Evolutionary conservation across 2,888 invertebrate genomes (phyloP), one percentile per base, ranked within the genome.

Genomic region (Agrotis ipsilon): DNA sequence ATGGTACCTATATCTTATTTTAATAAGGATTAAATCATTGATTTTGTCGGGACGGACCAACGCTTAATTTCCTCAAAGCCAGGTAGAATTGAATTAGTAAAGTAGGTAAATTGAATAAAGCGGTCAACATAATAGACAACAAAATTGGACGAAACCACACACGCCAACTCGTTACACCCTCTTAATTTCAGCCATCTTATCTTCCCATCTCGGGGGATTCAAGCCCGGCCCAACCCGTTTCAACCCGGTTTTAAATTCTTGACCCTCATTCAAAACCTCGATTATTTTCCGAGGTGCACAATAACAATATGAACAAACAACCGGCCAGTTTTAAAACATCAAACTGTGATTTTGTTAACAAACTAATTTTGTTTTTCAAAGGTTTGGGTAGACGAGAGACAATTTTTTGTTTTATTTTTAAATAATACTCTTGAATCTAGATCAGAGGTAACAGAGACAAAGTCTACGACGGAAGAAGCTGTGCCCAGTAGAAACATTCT

Each of bases 291-390:
- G 16, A 78, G 75, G 62, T 78, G 65, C 74, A 65, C 64, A 71
- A 67, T 83, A 81, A 83, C 78, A 83, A 84, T 78, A 83, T 78
- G 72, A 75, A 64, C 62, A 24, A 75, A 68, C 64, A 54, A 16
- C 49, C 54, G 54, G 72, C 59, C 63, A 19, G 54, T 62, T 72
- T 27, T 64, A 18, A 72, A 83, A 73, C 69, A 72, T 82, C 78
- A 78, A 80, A 78, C 69, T 63, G 77, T 78, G 82, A 86, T 86
- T 82, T 82, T 69, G 74, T 78, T 67, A 68, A 72, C 71, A 66
- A 81, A 86, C 82, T 80, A 82, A 86, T 86, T 85, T 84, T 39
- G 27, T n/a, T 80, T 78, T 74, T 70, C 27, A 72, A 32, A 55
- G n/a, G 13, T 2, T 0, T 32, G n/a, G 7, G 55, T 55, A 55